Conservation (phyloP, 2,888 invertebrate species). For the Orthonychiurus folsomi region DNA sequence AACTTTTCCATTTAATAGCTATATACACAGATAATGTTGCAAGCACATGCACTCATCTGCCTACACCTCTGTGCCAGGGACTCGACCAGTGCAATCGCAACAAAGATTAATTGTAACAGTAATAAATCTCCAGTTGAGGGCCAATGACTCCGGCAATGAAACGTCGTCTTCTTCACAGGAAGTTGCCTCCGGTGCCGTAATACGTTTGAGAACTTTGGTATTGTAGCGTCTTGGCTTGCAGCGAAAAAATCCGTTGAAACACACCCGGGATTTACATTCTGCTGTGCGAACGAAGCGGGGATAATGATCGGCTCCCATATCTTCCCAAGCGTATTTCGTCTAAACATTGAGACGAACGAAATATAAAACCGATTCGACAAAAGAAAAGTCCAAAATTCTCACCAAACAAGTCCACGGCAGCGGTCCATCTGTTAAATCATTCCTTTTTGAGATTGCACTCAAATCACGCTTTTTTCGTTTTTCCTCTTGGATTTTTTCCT, state of each 20-base stretch:
- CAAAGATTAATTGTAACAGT: conserved; percentile 39
- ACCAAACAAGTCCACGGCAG: conserved; percentile 33
- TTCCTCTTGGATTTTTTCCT: conserved; percentile 24
- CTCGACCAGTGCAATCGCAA: conserved; percentile 31
- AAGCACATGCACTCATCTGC: no score
- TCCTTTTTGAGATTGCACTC: conserved; percentile 6
- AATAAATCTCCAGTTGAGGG: conserved; percentile 33
- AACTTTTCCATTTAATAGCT: no score
- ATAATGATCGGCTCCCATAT: conserved; percentile 36
- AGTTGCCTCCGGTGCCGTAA: conserved; percentile 25
- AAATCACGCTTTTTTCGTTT: conserved; percentile 10
- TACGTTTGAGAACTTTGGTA: conserved; percentile 34
- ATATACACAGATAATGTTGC: no score
- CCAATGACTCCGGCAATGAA: conserved; percentile 35
- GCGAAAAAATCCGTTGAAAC: conserved; percentile 38
- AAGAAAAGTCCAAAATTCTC: no score
- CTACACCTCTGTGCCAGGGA: conserved; percentile 23
- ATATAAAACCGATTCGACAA: neutral
- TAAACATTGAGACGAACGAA: no score
- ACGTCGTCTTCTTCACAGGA: conserved; percentile 39
- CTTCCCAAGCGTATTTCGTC: conserved; percentile 38
- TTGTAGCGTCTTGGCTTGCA: conserved; percentile 37
- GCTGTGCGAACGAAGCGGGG: conserved; percentile 39
- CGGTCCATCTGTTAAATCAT: conserved; percentile 15
- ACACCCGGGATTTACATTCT: conserved; percentile 34